Base-by-base conservation (phyloP, 92 coral and sea anemone genomes). In the Epizoanthus scotinus region DNA sequence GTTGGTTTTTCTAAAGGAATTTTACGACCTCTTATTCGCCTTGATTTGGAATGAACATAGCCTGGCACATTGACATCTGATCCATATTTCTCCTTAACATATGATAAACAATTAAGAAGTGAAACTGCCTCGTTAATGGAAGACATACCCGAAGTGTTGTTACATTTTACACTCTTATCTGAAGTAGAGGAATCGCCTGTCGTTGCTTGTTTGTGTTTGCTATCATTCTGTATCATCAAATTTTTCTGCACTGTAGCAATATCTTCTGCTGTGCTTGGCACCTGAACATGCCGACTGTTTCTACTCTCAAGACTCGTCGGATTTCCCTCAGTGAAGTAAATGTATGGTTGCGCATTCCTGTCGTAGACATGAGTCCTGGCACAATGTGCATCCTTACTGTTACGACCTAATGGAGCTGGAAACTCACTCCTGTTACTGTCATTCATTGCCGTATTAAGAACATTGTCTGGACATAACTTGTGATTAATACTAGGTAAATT, bases 341-440 rank as follows among this genome's bases (percentile, higher is more conserved):
- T 24, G 8, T 70, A 70, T 49, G 77, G 77, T 36, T 70, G 77
- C 7, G 77, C 42, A 44, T 52, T 49, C 29, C 59, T 47, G 12
- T 31, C 22, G 12, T 8, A 21, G 40, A 12, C 61, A 25, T 22
- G 21, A 70, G 40, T 70, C 20, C 53, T 34, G 19, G 7, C 77
- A 70, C 60, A 17, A 12, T 6, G 18, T 14, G 12, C 28, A 19
- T 24, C 77, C 53, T 70, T 36, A 25, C 40, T 34, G 40, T 47
- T 47, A 12, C 12, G 2, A 6, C 52, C 14, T 47, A 47, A 47
- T 9, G 52, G 52, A 6, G 52, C 52, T 1, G 14, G 52, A 9
- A 47, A 47, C 12, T 47, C 40, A 27, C 6, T 63, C 20, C 67
- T 27, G 6, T 27, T 5, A 63, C 25, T 21, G 17, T 17, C 5